Evolutionary conservation across 2,888 invertebrate genomes (phyloP).

Genomic region (Caenorhabditis panamensis): DNA sequence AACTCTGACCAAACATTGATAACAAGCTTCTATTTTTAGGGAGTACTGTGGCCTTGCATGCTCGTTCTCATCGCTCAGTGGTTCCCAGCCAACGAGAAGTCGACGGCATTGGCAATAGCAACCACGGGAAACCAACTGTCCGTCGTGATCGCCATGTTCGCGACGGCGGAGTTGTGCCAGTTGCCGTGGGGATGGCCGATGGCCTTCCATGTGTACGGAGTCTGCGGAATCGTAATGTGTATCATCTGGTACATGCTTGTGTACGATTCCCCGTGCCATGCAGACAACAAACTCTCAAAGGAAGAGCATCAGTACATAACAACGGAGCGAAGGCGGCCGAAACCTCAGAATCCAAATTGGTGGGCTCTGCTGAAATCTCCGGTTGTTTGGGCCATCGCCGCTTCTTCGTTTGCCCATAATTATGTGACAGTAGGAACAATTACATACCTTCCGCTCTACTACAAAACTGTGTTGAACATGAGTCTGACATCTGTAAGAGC

Average conservation of each 20-base stretch:
- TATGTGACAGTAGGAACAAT: constrained; percentile 80
- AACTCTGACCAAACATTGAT: not conserved
- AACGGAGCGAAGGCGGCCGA: constrained; percentile 20
- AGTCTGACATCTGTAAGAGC: constrained; percentile 73
- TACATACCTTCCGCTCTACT: constrained; percentile 80
- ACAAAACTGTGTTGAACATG: constrained; percentile 78
- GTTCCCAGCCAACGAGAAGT: constrained; percentile 79
- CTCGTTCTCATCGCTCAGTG: constrained; percentile 78
- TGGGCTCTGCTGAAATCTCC: constrained; percentile 71
- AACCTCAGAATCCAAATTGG: constrained; percentile 69
- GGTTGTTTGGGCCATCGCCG: constrained; percentile 78
- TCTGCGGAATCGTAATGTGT: constrained; percentile 75
- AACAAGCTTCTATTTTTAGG: constrained; percentile 63
- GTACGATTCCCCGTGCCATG: constrained; percentile 71
- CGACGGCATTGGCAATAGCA: constrained; percentile 78
- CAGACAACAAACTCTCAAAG: constrained; percentile 61
- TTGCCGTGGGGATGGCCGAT: constrained; percentile 79
- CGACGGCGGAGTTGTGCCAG: constrained; percentile 80
- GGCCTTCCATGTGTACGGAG: constrained; percentile 79
- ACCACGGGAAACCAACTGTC: constrained; percentile 81
- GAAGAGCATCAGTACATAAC: constrained; percentile 70
- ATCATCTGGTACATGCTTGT: constrained; percentile 74
- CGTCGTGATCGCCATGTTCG: constrained; percentile 79
- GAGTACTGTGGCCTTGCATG: constrained; percentile 80
- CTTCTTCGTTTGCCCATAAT: constrained; percentile 79